Evolutionary conservation across 2,797 vertebrate genomes (phyloP).

Genomic region (Malurus splendens): DNA sequence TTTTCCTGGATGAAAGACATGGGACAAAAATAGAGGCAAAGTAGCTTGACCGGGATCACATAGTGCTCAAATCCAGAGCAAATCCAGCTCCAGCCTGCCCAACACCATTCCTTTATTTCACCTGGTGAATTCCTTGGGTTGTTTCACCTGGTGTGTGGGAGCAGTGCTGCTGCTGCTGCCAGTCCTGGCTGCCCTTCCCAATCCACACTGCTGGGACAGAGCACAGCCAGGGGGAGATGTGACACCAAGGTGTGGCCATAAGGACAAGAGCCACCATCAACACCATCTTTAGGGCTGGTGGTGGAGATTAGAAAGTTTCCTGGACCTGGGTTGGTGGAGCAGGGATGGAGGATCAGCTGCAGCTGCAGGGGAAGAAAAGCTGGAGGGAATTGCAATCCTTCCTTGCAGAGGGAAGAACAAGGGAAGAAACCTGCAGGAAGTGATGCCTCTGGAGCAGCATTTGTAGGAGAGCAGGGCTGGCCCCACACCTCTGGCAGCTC

Average conservation of each 20-base stretch:
- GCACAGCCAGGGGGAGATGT: neutral
- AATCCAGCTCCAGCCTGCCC: neutral
- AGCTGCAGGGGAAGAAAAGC: neutral
- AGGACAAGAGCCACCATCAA: neutral
- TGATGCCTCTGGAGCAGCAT: neutral
- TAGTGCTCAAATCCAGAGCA: neutral
- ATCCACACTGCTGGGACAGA: neutral
- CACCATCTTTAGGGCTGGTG: neutral
- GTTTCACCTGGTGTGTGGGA: neutral
- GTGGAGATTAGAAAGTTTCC: neutral
- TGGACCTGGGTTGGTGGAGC: neutral
- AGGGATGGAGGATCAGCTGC: neutral
- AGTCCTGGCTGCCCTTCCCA: neutral
- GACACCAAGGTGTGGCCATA: neutral
- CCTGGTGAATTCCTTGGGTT: neutral
- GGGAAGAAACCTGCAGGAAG: neutral
- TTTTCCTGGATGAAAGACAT: neutral
- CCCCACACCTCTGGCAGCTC: rapidly evolving
- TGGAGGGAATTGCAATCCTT: neutral
- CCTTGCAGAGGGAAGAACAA: neutral
- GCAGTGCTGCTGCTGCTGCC: neutral
- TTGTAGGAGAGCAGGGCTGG: neutral
- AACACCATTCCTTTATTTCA: neutral
- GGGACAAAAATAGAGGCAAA: neutral
- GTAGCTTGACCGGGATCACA: neutral